Evolutionary conservation across 2,797 vertebrate species (phyloP).

Genomic region (Bovichtus variegatus): DNA sequence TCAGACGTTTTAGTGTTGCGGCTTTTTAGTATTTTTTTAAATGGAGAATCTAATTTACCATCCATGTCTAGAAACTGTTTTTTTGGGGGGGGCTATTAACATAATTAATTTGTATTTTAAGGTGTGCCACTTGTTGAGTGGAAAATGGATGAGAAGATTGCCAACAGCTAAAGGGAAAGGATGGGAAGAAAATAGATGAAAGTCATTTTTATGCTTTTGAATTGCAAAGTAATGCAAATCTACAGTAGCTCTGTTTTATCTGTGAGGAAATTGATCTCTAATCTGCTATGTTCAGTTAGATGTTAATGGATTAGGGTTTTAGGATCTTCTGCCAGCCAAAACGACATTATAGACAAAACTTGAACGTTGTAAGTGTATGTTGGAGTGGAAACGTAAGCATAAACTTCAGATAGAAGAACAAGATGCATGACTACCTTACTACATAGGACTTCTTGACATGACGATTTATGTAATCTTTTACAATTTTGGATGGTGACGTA

Average conservation of each 20-base stretch:
- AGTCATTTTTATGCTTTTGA: not conserved
- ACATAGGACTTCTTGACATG: not conserved
- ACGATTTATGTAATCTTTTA: not conserved
- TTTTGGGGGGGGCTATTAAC: conserved; percentile 44
- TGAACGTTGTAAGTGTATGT: conserved; percentile 27
- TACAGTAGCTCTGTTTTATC: not conserved
- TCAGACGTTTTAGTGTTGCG: conserved; percentile 14
- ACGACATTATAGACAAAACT: not conserved
- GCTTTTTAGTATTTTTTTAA: conserved; percentile 26
- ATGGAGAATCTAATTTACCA: conserved; percentile 25
- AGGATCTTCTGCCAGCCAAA: conserved; percentile 13
- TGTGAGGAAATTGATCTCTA: not conserved
- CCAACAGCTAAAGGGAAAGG: not conserved
- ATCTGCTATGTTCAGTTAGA: not conserved
- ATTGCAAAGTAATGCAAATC: not conserved
- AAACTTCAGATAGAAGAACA: not conserved
- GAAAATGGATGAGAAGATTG: conserved; percentile 54
- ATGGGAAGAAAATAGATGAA: not conserved
- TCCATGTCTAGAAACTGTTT: not conserved
- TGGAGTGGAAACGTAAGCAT: too few species aligned
- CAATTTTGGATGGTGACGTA: not conserved
- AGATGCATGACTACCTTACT: too few species aligned
- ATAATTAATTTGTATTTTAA: conserved; percentile 64
- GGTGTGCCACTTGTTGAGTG: conserved; percentile 44
- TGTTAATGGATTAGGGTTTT: not conserved